Evolutionary conservation across 2,888 invertebrate species (phyloP), one percentile per base, ranked within the genome.

Genomic region (Blastobasis lacticolella): DNA sequence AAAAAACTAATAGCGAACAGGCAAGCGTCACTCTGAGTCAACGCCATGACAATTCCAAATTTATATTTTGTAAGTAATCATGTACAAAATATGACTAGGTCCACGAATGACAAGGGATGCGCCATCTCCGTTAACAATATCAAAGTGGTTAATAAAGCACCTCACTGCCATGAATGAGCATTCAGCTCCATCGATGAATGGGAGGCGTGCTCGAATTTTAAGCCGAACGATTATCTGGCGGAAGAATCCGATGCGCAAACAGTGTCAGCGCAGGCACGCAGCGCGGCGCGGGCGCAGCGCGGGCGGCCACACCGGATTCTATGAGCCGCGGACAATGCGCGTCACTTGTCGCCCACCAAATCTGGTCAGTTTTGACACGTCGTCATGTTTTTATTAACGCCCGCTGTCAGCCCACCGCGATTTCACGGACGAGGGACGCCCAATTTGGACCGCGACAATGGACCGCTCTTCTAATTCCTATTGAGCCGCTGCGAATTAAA

Each of bases 301-400:
- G 42, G 66, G 60, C 66, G 72, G 83, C 73, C 87, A 87, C 87
- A 87, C 87, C 65, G 73, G 85, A 73, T 87, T 87, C 82, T 78
- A 87, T 81, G 65, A 72, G 54, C 53, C 54, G 52, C 58, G 63
- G 73, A 87, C 85, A 87, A 87, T 71, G 71, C 68, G 52, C 77
- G 62, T 85, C 86, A 84, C 84, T 86, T 84, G 84, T 85, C 81
- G 76, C 73, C 77, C 71, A 75, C 82, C 69, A 83, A 83, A 82
- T 81, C 81, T 83, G 81, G 79, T 81, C 83, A 84, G 86, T 87
- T 87, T 81, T 87, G 87, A 87, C 87, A 86, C 73, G 76, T 85
- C 77, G 84, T 86, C 86, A 83, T 86, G 87, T 87, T 87, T 83
- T 86, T 86, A 81, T 82, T 79, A 78, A 83, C 82, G 83, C 74